Percentiles rank a stretch among this genome's conserved stretches.
These are phyloP conservation scores for Chrysochloris asiatica DNA, from an alignment of 2,113 vertebrate genomes.

Conservation along the genomic window DNA sequence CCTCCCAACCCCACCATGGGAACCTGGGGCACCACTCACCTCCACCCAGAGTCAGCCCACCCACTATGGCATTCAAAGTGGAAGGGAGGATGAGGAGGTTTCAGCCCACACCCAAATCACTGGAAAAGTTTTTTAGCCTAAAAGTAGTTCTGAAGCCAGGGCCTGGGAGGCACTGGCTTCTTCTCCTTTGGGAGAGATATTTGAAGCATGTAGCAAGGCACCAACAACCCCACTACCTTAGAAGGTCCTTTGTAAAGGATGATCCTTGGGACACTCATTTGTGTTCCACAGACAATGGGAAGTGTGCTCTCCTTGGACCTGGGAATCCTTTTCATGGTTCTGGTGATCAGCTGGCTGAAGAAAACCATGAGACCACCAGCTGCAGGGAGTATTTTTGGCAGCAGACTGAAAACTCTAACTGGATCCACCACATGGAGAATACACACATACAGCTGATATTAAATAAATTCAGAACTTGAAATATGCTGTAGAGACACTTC, in stretches of 20 bases:
- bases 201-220: not conserved
- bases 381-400: slow-evolving; percentile 30
- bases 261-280: not conserved
- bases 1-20: no score
- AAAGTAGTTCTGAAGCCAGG: not conserved
- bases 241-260: not conserved
- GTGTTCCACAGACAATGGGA: not conserved
- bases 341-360: not conserved
- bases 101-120: not conserved
- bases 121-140: not conserved
- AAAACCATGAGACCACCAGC: not conserved
- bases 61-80: not conserved
- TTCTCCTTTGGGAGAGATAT: not conserved
- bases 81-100: not conserved
- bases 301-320: not conserved
- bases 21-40: not conserved
- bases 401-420: slow-evolving; percentile 26
- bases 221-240: not conserved
- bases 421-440: not conserved
- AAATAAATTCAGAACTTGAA: not conserved
- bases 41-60: not conserved
- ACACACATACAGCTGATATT: slow-evolving; percentile 23
- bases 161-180: not conserved
- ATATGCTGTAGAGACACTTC: not conserved
- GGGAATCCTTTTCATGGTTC: not conserved